Percentiles rank a stretch among this genome's conserved stretches.
phyloP scores from a whole-genome alignment of 2,888 invertebrate genomes.

The Choristoneura rosaceana region DNA sequence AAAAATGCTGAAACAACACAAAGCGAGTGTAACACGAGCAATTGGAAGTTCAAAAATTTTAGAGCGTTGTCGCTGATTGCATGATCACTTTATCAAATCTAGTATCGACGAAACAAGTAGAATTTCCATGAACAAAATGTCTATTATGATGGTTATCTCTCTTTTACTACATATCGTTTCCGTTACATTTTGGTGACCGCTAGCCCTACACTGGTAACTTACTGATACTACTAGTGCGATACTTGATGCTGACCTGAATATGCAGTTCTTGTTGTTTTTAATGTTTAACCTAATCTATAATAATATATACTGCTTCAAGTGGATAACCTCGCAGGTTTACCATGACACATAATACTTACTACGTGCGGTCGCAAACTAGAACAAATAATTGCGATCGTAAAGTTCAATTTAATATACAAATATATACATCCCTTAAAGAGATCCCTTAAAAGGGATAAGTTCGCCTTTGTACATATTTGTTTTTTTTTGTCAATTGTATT shows the following conservation, averaged over 20 bases:
- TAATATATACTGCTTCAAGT: constrained; percentile 30
- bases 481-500: no score
- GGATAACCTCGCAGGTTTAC: constrained; percentile 59
- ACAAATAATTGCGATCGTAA: constrained; percentile 48
- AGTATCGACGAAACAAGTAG: background rate
- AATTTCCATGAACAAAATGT: no score
- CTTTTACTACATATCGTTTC: background rate
- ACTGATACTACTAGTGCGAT: no score
- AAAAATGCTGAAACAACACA: no score
- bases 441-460: background rate
- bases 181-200: no score
- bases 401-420: constrained; percentile 40
- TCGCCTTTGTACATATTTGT: no score
- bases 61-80: background rate
- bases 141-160: background rate
- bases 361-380: constrained; percentile 57
- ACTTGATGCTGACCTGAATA: background rate
- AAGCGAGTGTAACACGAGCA: no score
- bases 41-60: no score
- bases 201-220: no score
- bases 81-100: background rate
- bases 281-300: constrained; percentile 12
- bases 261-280: background rate
- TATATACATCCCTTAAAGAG: background rate
- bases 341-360: constrained; percentile 68